Conservation (phyloP, 2,113 vertebrate species). For the Miniopterus natalensis region DNA sequence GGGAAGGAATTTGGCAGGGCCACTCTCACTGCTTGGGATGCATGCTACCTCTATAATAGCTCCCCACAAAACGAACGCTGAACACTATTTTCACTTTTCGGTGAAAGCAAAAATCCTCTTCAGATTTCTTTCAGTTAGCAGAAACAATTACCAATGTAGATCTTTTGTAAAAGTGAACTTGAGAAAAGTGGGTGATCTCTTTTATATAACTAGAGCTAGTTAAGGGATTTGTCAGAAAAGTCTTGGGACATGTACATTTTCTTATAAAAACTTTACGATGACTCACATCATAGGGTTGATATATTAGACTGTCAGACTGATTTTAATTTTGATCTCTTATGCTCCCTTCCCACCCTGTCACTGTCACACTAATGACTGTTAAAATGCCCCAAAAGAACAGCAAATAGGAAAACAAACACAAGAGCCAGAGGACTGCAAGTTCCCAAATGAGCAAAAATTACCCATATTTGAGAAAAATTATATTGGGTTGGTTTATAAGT, state of each 20-base stretch:
- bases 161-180: not conserved
- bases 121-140: not conserved
- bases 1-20: not conserved
- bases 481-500: constrained; percentile 70
- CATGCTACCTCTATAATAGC: not conserved
- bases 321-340: constrained; percentile 38
- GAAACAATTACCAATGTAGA: not conserved
- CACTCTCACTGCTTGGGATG: not conserved
- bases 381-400: constrained; percentile 35
- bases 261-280: constrained; percentile 3
- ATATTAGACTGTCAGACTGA: not conserved
- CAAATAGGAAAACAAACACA: constrained; percentile 59
- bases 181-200: not conserved
- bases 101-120: not conserved
- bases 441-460: constrained; percentile 68
- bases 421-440: constrained; percentile 6
- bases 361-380: constrained; percentile 32
- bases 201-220: not conserved
- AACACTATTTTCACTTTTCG: not conserved
- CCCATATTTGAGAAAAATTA: constrained; percentile 67
- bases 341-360: constrained; percentile 41
- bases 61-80: no score
- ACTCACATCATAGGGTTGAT: not conserved
- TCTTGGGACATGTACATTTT: not conserved
- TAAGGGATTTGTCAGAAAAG: not conserved